phyloP scores from a whole-genome alignment of 2,797 vertebrate species.

The Fistularia tabacaria region DNA sequence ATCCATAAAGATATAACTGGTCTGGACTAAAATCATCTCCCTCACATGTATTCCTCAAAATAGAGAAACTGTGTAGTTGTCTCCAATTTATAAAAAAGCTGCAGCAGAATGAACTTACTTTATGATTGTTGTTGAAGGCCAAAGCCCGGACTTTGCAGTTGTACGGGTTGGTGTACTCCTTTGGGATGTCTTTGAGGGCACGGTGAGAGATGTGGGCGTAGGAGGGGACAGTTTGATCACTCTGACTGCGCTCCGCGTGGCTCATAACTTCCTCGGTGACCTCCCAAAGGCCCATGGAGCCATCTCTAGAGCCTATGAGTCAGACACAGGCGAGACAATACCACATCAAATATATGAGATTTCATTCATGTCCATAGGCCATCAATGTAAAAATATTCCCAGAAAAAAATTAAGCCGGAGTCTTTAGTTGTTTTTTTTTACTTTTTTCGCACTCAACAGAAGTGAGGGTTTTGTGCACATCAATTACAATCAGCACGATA shows the following conservation, averaged over 20 bases:
- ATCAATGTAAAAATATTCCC: no score
- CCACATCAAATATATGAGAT: no score
- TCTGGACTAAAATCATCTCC: no score
- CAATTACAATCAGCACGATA: no score
- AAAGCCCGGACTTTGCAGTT: slow-evolving; percentile 97
- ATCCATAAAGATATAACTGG: background rate
- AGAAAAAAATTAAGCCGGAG: no score
- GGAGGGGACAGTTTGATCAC: slow-evolving; percentile 82
- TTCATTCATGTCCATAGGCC: no score
- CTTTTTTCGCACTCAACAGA: no score
- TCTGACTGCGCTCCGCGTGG: slow-evolving; percentile 80
- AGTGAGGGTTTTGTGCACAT: no score
- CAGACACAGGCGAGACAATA: background rate
- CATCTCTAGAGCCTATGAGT: slow-evolving; percentile 88
- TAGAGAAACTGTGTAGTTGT: background rate
- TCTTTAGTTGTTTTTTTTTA: no score
- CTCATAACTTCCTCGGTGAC: slow-evolving; percentile 89
- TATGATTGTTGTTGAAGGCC: slow-evolving; percentile 95
- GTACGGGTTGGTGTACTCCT: slow-evolving; percentile 93
- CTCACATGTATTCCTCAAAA: background rate
- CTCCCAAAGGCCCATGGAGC: slow-evolving; percentile 98
- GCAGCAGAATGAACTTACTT: slow-evolving; percentile 70
- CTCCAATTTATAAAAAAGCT: background rate
- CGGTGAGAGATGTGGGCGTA: slow-evolving; percentile 94
- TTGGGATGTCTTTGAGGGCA: slow-evolving; percentile 94